These are phyloP conservation scores for Dryococelus australis DNA, from an alignment of 2,888 invertebrate genomes.

Conservation along the genomic window DNA sequence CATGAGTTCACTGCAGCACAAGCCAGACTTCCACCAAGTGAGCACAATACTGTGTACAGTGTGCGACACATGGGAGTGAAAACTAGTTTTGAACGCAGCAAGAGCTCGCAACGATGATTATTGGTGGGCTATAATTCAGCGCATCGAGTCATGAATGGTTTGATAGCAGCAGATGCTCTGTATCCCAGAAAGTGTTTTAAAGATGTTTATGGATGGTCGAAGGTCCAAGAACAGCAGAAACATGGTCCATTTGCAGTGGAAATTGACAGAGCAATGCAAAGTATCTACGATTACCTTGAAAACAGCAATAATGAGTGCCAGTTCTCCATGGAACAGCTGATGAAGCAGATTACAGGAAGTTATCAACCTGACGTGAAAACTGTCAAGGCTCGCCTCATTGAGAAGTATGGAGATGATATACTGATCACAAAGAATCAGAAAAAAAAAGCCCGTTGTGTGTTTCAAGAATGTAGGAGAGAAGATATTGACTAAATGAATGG, in stretches of 20 bases:
- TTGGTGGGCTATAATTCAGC: neutral
- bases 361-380: no score
- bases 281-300: neutral
- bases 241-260: neutral
- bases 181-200: neutral
- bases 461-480: constrained; percentile 21
- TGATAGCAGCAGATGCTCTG: no score
- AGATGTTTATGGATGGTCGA: neutral
- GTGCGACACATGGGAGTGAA: no score
- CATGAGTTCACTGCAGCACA: no score
- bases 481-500: constrained; percentile 19
- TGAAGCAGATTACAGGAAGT: no score
- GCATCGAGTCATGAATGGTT: neutral
- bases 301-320: neutral
- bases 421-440: neutral
- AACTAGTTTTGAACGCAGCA: neutral
- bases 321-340: no score
- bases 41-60: no score
- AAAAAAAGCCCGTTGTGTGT: constrained; percentile 17
- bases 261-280: neutral
- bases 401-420: no score
- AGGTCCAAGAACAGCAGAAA: neutral
- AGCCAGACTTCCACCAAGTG: no score
- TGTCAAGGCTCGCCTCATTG: no score
- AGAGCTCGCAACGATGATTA: neutral